Evolutionary conservation across 23 tunicate genomes (phyloP).

Genomic region (Halocynthia roretzi): DNA sequence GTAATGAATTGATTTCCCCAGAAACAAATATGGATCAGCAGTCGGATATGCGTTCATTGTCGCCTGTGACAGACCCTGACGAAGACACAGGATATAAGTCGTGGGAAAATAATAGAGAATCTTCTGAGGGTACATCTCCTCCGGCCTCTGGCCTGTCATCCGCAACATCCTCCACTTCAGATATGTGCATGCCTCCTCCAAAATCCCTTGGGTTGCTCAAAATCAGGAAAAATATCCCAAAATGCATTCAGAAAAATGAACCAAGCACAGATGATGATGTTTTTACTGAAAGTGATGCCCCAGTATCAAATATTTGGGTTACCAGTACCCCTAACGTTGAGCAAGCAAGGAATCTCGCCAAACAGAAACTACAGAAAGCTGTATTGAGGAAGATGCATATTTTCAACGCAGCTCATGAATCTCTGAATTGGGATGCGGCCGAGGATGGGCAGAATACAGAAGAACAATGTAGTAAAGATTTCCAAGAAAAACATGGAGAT

Average conservation of each 20-base stretch:
- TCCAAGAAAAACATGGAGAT: neutral
- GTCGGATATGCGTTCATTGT: neutral
- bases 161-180: neutral
- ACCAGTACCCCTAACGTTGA: constrained; percentile 1
- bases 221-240: neutral
- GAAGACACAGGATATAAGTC: constrained; percentile 11
- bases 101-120: constrained; percentile 1
- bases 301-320: constrained; percentile 1
- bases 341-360: neutral
- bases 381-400: neutral
- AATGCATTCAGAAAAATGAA: too few species aligned
- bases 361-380: neutral
- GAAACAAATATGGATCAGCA: too few species aligned
- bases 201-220: neutral
- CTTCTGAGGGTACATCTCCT: neutral
- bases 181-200: constrained; percentile 4
- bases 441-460: neutral
- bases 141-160: neutral
- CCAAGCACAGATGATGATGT: too few species aligned
- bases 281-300: neutral
- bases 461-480: neutral
- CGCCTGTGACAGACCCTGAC: neutral
- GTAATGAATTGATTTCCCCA: too few species aligned
- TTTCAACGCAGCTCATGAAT: neutral
- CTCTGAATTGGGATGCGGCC: neutral